phyloP scores from a whole-genome alignment of 2,113 vertebrate genomes.

The Bos javanicus region DNA sequence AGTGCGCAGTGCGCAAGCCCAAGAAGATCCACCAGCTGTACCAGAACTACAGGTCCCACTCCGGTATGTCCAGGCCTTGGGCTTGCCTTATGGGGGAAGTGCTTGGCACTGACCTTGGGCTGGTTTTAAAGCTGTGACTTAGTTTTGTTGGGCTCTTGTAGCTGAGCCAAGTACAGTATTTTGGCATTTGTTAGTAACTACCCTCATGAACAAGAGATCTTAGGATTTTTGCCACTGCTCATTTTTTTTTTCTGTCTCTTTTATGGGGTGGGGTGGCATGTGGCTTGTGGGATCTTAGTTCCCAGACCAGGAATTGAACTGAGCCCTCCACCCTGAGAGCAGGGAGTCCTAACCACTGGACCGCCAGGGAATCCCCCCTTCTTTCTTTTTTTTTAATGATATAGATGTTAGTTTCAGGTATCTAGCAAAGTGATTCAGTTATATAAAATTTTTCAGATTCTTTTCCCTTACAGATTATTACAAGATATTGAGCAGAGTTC shows the following conservation, averaged over 20 bases:
- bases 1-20: conserved; percentile 79
- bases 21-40: conserved; percentile 84
- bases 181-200: background rate
- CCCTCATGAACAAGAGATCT: background rate
- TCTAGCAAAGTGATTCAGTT: background rate
- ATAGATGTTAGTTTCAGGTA: background rate
- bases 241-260: background rate
- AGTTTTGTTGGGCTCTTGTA: background rate
- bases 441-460: background rate
- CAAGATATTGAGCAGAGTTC: background rate
- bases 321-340: background rate
- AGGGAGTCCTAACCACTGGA: background rate
- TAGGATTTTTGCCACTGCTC: background rate
- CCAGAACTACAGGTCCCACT: conserved; percentile 89
- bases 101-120: background rate
- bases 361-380: background rate
- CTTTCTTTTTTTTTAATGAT: background rate
- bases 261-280: background rate
- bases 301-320: background rate
- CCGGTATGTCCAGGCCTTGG: conserved; percentile 74
- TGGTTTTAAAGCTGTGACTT: background rate
- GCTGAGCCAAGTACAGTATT: background rate
- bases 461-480: background rate
- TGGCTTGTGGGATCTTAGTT: background rate
- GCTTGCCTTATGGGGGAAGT: background rate